Conservation (phyloP, 2,797 vertebrate genomes). For the Cryptoblepharus egeriae region DNA sequence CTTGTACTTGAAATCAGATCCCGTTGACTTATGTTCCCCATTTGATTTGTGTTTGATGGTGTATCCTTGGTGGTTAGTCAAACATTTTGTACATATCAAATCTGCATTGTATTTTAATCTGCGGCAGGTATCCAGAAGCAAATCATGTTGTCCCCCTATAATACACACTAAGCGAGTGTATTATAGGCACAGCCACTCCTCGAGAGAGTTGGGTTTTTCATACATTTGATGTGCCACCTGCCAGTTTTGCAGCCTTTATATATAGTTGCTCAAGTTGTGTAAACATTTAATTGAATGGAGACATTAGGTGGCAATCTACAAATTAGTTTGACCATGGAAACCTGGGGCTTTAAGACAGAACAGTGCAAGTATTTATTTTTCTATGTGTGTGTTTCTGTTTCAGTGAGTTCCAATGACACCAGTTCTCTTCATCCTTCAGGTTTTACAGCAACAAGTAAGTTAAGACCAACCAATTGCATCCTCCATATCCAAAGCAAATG, state of each 20-base stretch:
- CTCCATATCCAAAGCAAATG: background rate
- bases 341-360: background rate
- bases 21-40: too few species aligned
- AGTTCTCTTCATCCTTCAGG: background rate
- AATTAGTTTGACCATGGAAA: background rate
- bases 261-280: too few species aligned
- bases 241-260: too few species aligned
- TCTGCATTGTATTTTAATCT: background rate
- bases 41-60: background rate
- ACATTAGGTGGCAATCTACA: background rate
- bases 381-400: constrained; percentile 1
- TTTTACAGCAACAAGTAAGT: constrained; percentile 1
- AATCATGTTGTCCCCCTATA: background rate
- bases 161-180: too few species aligned
- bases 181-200: background rate
- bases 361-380: background rate
- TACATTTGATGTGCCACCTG: too few species aligned
- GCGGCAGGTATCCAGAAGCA: background rate
- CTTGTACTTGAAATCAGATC: background rate
- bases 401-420: background rate
- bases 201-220: too few species aligned
- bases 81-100: too few species aligned
- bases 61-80: background rate
- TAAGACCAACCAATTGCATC: background rate
- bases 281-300: background rate